Evolutionary conservation across 2,797 vertebrate species (phyloP), one percentile per base, ranked within the genome.

Genomic region (Loriculus beryllinus): DNA sequence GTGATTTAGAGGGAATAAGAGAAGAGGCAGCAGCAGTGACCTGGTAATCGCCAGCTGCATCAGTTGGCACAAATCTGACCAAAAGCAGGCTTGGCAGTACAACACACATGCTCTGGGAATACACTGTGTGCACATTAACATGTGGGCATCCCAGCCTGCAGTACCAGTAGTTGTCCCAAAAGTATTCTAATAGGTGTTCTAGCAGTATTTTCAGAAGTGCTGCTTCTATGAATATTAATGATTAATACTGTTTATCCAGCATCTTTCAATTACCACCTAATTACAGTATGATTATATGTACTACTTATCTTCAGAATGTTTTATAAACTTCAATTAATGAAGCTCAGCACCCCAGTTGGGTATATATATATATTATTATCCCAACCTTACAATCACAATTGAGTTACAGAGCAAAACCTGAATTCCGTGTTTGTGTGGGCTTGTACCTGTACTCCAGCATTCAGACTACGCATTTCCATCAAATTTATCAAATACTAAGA

Each of bases 211-310:
- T 60, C 40, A 65, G 45, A 95, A 95, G 80, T 92, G 71, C 72
- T 95, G 60, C 69, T 90, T 92, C 75, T 94, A 65, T 93, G 85
- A 93, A 93, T 95, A 95, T 89, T 95, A 95, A 96, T 94, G 81
- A 95, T 90, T 93, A 91, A 91, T 94, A 80, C 74, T 96, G 83
- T 96, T 96, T 97, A 93, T 93, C 90, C 83, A 96, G 84, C 84
- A 96, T 94, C 82, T 96, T 97, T 93, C 93, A 97, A 97, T 97
- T 97, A 95, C 89, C 54, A 95, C 79, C 77, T 95, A 94, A 96
- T 97, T 97, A 97, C 71, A 80, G 56, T 93, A 85, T 92, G 95
- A 95, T 95, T 93, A 96, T 90, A 92, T 63, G 48, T 95, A 77
- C 56, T 82, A 92, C 83, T 96, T 97, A 95, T 94, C 96, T 96